Base-by-base conservation (phyloP, 2,888 invertebrate genomes). In the Standfussiana lucernea region DNA sequence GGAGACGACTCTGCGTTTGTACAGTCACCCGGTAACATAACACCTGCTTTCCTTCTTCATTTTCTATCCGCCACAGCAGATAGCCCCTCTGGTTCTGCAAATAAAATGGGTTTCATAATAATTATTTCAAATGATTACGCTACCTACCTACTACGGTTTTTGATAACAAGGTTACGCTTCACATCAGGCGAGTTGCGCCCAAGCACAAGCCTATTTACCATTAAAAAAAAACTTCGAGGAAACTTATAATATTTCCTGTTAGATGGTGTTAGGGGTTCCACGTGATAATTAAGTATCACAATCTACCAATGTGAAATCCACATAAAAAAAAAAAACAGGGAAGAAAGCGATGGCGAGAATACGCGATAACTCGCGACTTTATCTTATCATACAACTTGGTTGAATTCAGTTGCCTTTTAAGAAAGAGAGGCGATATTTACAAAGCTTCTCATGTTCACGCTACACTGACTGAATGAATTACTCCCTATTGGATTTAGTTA, bases 31-130 rank as follows among this genome's bases (percentile, higher is more conserved):
- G 92, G 87, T 95, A 96, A 87, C 96, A 96, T 18, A 96, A 86
- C 32, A 96, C 94, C 80, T 91, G 90, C 35, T 84, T 82, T 5
- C 93, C 90, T 3, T 85, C 70, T 84, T 96, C 96, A 83, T 96
- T 95, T 86, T 92, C 91, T 67, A 96, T 93, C 18, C 92, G 90
- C 96, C 96, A 96, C 53, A 91, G 90, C 59, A 96, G 84, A 77
- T 85, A 92, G 3, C 96, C 96, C 1, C 96, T 94, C 83, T 95
- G 94, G 82, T 96, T 95, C 96, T 96, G 92, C 28, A 91, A 79
- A 74, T 65, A 53, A 64, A 68, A 32, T 64, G 18, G 10, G n/a
- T 7, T 47, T 37, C 2, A 7, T 7, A 18, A 7, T 7, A 18
- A 42, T 3, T 53, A 64, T 65, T 53, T 75, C 37, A 62, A 42